Percentiles rank a stretch among this genome's conserved stretches.
phyloP scores from a whole-genome alignment of 2,797 vertebrate genomes.

The Cryptoprocta ferox region DNA sequence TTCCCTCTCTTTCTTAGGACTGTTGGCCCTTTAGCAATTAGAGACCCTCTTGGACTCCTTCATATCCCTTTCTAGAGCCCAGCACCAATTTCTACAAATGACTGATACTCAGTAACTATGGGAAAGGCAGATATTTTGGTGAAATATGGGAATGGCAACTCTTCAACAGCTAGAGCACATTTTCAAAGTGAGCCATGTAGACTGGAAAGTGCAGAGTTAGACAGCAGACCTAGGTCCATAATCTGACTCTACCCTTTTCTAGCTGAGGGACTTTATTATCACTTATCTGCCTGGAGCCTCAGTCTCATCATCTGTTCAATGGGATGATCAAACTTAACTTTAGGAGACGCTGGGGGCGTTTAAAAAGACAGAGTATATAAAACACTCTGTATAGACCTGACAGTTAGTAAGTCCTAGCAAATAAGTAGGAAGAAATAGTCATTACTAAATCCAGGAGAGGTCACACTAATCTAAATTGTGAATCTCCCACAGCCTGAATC shows the following conservation, averaged over 20 bases:
- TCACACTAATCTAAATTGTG: neutral
- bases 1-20: neutral
- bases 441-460: neutral
- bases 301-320: conserved; percentile 14
- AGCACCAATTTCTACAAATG: neutral
- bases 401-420: neutral
- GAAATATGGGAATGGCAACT: neutral
- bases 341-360: neutral
- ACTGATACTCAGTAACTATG: neutral
- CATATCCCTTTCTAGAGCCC: neutral
- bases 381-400: neutral
- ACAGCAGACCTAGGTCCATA: neutral
- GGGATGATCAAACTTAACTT: neutral
- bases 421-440: neutral
- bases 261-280: neutral
- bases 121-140: neutral
- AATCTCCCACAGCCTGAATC: neutral
- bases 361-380: neutral
- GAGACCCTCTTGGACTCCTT: neutral
- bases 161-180: neutral
- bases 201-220: neutral
- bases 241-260: neutral
- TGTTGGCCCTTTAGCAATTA: neutral
- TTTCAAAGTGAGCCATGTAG: neutral
- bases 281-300: neutral